These are phyloP conservation scores for Echinops telfairi DNA, from an alignment of 2,113 vertebrate genomes.

Conservation along the genomic window DNA sequence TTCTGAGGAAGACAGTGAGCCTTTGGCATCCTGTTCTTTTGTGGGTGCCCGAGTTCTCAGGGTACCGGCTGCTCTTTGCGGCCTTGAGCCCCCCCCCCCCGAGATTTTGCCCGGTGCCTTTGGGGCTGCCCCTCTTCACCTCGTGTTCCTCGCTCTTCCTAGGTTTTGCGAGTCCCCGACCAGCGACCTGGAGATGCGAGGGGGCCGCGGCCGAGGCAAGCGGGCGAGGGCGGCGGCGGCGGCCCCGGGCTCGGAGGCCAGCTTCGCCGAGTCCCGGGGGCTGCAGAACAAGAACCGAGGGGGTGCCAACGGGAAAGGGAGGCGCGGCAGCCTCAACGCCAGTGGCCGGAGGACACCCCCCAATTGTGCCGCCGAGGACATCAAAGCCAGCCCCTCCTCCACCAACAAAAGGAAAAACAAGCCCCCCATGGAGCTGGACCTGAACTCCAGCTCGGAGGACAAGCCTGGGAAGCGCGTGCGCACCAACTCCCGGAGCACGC, in stretches of 20 bases:
- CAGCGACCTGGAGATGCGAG: slow-evolving; percentile 96
- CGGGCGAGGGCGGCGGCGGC: slow-evolving; percentile 90
- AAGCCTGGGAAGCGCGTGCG: slow-evolving; percentile 95
- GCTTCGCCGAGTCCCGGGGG: slow-evolving; percentile 93
- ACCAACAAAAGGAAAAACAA: slow-evolving; percentile 96
- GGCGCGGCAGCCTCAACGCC: slow-evolving; percentile 95
- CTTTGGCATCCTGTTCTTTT: neutral
- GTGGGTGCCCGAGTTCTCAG: neutral
- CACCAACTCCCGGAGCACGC: slow-evolving; percentile 97
- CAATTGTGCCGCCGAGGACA: slow-evolving; percentile 94
- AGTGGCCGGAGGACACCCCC: slow-evolving; percentile 94
- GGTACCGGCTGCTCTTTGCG: neutral
- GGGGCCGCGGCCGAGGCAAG: slow-evolving; percentile 95
- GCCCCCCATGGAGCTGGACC: slow-evolving; percentile 94
- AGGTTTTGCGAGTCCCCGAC: slow-evolving; percentile 99
- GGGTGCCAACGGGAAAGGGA: slow-evolving; percentile 94
- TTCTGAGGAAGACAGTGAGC: neutral
- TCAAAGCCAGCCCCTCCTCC: slow-evolving; percentile 92
- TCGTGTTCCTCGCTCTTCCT: slow-evolving; percentile 71
- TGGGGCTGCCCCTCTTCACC: slow-evolving; percentile 37
- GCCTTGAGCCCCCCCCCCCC: neutral
- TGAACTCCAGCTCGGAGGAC: slow-evolving; percentile 94
- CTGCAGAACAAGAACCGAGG: slow-evolving; percentile 95
- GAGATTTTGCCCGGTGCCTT: neutral
- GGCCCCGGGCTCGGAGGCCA: slow-evolving; percentile 88